Evolutionary conservation across 2,797 vertebrate species (phyloP).

Genomic region (Bovichtus variegatus): DNA sequence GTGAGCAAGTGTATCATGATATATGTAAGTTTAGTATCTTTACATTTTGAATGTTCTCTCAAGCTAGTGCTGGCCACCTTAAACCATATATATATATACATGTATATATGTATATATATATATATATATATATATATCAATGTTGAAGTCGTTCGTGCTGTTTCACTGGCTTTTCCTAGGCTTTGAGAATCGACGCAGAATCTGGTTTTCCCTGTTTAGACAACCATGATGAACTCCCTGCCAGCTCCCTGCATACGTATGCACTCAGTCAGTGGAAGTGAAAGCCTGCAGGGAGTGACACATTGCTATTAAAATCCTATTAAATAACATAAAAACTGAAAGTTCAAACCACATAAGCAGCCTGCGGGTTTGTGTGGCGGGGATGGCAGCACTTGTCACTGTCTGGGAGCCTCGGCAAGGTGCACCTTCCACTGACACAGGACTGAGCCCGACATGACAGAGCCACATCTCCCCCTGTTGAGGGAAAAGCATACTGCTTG

Average conservation of each 20-base stretch:
- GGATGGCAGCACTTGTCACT: conserved; percentile 40
- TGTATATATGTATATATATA: too few species aligned
- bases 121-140: too few species aligned
- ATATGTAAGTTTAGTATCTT: not conserved
- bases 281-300: conserved; percentile 54
- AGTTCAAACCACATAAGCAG: conserved; percentile 58
- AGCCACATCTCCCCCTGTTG: conserved; percentile 78
- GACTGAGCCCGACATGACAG: conserved; percentile 44
- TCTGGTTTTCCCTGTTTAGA: conserved; percentile 45
- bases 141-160: not conserved
- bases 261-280: conserved; percentile 45
- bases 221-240: conserved; percentile 47
- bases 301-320: conserved; percentile 56
- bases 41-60: not conserved
- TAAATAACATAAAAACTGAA: conserved; percentile 62
- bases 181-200: not conserved
- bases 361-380: conserved; percentile 46
- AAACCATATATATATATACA: not conserved
- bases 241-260: conserved; percentile 4
- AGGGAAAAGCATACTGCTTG: conserved; percentile 52
- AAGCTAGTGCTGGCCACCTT: not conserved
- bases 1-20: not conserved
- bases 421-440: conserved; percentile 11
- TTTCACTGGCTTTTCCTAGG: not conserved
- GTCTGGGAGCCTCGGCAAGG: conserved; percentile 21